phyloP scores from a whole-genome alignment of 2,113 vertebrate genomes.

The Hippocampus guttulatus region DNA sequence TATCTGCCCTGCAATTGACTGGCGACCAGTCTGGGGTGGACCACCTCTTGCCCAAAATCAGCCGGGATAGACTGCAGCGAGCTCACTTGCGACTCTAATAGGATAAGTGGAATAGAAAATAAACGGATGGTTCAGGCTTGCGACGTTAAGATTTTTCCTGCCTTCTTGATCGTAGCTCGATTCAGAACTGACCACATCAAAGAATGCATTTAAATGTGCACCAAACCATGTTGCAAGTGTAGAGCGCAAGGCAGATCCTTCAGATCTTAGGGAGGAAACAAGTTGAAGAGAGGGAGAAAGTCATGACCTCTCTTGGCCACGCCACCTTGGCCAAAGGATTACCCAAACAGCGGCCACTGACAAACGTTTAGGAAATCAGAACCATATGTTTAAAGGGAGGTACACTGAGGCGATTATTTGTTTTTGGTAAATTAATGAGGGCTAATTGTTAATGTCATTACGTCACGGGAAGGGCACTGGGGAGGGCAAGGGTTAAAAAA shows the following conservation, averaged over 20 bases:
- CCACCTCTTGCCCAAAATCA: too few species aligned
- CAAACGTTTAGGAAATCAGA: conserved; percentile 75
- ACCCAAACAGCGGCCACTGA: conserved; percentile 71
- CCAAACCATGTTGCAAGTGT: not conserved
- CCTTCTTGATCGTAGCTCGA: not conserved
- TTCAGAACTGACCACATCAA: not conserved
- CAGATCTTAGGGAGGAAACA: conserved; percentile 36
- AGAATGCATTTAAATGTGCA: not conserved
- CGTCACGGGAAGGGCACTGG: conserved; percentile 61
- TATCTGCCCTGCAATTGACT: too few species aligned
- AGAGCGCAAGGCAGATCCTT: conserved; percentile 22
- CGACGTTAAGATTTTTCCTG: not conserved
- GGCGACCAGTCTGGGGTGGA: too few species aligned
- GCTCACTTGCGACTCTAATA: not conserved
- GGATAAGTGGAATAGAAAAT: not conserved
- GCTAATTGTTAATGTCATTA: conserved; percentile 80
- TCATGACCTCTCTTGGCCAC: conserved; percentile 62
- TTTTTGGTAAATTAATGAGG: conserved; percentile 79
- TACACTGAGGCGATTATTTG: conserved; percentile 70
- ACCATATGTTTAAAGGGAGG: conserved; percentile 72
- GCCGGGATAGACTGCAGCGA: too few species aligned
- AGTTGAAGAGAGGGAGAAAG: conserved; percentile 54
- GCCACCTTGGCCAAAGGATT: conserved; percentile 68
- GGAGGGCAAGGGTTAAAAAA: conserved; percentile 54
- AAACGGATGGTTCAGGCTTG: not conserved